Evolutionary conservation across 2,888 invertebrate genomes (phyloP).

Genomic region (Argyresthia albistria): DNA sequence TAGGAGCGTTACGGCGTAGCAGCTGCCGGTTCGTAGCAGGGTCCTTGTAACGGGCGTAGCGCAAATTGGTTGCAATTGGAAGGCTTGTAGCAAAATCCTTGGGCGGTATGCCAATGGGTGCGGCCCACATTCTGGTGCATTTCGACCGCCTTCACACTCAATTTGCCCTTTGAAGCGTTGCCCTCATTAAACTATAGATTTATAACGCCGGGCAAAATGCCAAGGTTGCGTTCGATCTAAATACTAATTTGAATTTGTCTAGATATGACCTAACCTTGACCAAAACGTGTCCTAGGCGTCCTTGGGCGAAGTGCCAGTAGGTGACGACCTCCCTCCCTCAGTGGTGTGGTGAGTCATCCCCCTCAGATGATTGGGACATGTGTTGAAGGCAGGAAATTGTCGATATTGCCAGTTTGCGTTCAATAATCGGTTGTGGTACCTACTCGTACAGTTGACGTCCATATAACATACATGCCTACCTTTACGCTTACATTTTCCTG

Average conservation of each 20-base stretch:
- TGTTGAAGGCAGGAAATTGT: slow-evolving; percentile 30
- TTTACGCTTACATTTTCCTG: neutral
- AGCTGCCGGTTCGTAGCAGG: neutral
- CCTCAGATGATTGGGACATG: slow-evolving; percentile 21
- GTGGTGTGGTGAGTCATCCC: neutral
- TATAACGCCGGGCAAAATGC: slow-evolving; percentile 2
- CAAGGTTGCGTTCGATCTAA: slow-evolving; percentile 1
- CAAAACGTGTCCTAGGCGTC: slow-evolving; percentile 40
- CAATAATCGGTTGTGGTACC: slow-evolving; percentile 21
- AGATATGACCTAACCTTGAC: slow-evolving; percentile 38
- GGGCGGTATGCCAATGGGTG: neutral
- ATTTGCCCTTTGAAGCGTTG: neutral
- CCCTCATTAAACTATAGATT: neutral
- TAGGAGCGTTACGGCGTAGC: neutral
- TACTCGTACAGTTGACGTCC: neutral
- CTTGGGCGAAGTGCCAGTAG: slow-evolving; percentile 51
- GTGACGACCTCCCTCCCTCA: slow-evolving; percentile 9
- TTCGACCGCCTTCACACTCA: neutral
- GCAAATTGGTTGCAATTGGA: neutral
- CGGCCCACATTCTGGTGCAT: neutral
- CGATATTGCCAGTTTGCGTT: slow-evolving; percentile 41
- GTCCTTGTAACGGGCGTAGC: too few relatives aligned
- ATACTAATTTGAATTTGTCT: neutral
- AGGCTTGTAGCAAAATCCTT: slow-evolving; percentile 2
- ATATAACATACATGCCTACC: neutral